A percentile compares a stretch with the other conserved stretches of the same genome.
Conservation (phyloP, 2,888 invertebrate species). For the Scaptomyza parva region DNA sequence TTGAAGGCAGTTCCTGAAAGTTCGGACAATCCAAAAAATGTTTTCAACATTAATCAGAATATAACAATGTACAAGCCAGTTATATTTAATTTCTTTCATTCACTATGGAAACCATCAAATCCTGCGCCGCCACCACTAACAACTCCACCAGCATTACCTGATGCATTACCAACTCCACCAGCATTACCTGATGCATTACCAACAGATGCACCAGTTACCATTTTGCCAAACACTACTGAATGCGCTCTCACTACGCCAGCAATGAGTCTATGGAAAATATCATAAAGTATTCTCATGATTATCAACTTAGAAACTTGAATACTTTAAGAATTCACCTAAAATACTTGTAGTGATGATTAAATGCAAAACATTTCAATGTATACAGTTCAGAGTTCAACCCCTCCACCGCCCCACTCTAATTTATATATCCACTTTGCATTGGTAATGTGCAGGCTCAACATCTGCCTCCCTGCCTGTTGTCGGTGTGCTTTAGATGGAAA, state of each 20-base stretch:
- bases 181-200: background rate
- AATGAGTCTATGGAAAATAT: background rate
- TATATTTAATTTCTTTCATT: constrained; percentile 36
- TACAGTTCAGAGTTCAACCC: constrained; percentile 15
- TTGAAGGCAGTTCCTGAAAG: too few species aligned
- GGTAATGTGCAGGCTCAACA: constrained; percentile 16
- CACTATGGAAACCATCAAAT: constrained; percentile 5
- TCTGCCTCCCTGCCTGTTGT: constrained; percentile 3
- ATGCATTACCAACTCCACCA: constrained; percentile 3
- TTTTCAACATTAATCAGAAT: constrained; percentile 45
- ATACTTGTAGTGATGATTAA: constrained; percentile 11
- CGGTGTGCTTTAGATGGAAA: constrained; percentile 20
- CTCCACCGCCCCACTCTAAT: constrained; percentile 5
- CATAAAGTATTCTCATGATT: background rate
- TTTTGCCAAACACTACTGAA: background rate
- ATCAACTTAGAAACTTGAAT: too few species aligned
- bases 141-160: too few species aligned
- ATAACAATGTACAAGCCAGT: constrained; percentile 39
- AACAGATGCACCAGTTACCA: background rate
- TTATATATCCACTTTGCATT: constrained; percentile 36
- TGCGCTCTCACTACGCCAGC: background rate
- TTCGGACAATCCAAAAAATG: too few species aligned
- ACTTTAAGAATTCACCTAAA: background rate
- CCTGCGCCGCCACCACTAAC: background rate
- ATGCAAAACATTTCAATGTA: constrained; percentile 16